Conservation (phyloP, 2,797 vertebrate genomes). For the Neosilurus hyrtlii region DNA sequence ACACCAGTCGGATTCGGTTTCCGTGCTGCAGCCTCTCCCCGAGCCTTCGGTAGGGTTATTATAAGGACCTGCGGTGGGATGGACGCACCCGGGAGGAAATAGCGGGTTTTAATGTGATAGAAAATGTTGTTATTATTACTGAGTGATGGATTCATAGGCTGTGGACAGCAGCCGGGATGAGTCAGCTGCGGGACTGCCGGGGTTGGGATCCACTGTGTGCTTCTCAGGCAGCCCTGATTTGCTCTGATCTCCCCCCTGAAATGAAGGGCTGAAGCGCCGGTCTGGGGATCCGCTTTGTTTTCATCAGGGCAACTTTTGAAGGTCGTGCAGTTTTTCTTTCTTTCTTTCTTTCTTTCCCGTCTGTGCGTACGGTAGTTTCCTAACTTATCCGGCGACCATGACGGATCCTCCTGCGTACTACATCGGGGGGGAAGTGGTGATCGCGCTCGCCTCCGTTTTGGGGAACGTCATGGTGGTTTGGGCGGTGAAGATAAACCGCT, state of each 20-base stretch:
- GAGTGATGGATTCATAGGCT: background rate
- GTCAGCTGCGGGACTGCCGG: background rate
- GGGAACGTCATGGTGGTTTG: constrained; percentile 98
- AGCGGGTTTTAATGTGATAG: too few species aligned
- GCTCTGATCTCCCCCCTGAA: background rate
- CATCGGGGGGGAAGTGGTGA: constrained; percentile 90
- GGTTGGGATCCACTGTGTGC: background rate
- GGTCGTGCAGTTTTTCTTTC: background rate
- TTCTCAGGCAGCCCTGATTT: background rate
- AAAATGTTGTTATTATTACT: background rate
- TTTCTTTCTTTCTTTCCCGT: background rate
- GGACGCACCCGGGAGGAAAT: too few species aligned
- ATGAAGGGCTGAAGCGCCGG: background rate
- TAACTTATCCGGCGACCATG: constrained; percentile 69
- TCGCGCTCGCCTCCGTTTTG: constrained; percentile 87
- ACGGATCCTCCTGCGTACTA: constrained; percentile 78
- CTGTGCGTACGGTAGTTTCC: too few species aligned
- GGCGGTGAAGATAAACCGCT: constrained; percentile 94
- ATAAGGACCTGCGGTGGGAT: too few species aligned
- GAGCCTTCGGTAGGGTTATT: too few species aligned
- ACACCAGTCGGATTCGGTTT: too few species aligned
- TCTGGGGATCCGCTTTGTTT: background rate
- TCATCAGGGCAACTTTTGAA: background rate
- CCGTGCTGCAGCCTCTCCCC: too few species aligned
- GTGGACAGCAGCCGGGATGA: background rate